Conservation (phyloP, 1,140 invertebrate species). For the Drosophila sulfurigaster region DNA sequence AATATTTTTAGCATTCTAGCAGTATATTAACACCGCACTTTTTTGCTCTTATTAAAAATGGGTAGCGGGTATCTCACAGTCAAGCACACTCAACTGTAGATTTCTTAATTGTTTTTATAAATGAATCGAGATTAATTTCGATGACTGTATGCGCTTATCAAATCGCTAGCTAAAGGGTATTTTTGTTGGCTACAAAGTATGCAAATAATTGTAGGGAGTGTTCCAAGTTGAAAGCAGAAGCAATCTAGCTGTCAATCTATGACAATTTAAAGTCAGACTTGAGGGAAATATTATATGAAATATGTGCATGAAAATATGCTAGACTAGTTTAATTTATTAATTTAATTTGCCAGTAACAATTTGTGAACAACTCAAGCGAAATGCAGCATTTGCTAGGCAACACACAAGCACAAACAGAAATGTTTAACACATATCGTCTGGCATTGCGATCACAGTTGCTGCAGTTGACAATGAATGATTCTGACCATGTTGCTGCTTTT, state of each 20-base stretch:
- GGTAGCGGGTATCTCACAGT: no score
- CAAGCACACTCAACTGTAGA: no score
- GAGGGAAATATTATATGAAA: neutral
- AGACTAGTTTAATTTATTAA: no score
- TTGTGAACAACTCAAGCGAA: neutral
- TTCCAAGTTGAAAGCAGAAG: neutral
- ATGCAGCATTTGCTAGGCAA: conserved; percentile 1
- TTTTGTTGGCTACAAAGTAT: neutral
- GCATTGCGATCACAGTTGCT: conserved; percentile 40
- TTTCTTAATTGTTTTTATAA: neutral
- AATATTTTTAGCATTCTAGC: no score
- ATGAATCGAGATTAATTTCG: neutral
- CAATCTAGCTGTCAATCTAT: neutral
- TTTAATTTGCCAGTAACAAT: neutral
- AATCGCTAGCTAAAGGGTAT: neutral
- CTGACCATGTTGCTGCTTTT: neutral
- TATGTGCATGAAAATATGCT: neutral
- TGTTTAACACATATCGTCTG: neutral
- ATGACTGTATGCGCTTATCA: neutral
- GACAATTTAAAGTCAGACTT: neutral
- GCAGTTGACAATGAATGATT: conserved; percentile 42
- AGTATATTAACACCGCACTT: no score
- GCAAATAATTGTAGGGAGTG: neutral
- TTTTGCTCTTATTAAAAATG: no score
- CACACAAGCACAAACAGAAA: neutral